A percentile compares a stretch with the other conserved stretches of the same genome.
These are phyloP conservation scores for Andrena cerasifolii DNA, from an alignment of 1,140 invertebrate species.

Conservation along the genomic window DNA sequence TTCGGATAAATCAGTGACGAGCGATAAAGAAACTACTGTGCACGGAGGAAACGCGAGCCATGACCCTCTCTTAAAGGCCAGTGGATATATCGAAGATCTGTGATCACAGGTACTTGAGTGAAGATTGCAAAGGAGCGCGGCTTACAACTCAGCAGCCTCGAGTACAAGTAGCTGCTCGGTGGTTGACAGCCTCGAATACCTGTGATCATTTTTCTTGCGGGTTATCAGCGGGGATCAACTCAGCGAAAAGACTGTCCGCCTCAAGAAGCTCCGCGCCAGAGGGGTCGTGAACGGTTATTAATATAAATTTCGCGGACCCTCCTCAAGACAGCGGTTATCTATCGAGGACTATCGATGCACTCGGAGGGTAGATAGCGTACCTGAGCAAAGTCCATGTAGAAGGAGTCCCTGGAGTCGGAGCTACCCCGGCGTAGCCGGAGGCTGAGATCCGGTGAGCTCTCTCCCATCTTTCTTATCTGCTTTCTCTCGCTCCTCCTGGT, in stretches of 20 bases:
- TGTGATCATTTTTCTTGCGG: background rate
- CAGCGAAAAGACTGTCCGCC: background rate
- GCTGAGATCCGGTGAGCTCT: conserved; percentile 92
- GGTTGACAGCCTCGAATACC: background rate
- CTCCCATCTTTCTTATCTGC: conserved; percentile 85
- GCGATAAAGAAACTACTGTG: no score
- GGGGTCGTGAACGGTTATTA: background rate
- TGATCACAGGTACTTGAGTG: no score
- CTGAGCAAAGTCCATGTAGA: conserved; percentile 93
- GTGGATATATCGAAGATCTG: no score
- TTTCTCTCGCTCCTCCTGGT: conserved; percentile 48
- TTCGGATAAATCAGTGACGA: no score
- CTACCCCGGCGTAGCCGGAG: conserved; percentile 91
- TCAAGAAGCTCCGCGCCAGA: background rate
- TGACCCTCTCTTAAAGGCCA: no score
- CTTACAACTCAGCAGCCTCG: no score
- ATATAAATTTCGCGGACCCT: conserved; percentile 4
- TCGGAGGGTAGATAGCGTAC: conserved; percentile 62
- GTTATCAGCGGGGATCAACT: background rate
- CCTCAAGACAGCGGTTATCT: background rate
- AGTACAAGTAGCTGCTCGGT: no score
- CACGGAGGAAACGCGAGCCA: no score
- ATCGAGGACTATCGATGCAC: conserved; percentile 18
- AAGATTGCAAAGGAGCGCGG: no score
- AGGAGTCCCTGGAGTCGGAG: conserved; percentile 92